Percentiles rank a stretch among this genome's conserved stretches.
Evolutionary conservation across 1,140 invertebrate species (phyloP).

Genomic region (Drosophila rufa): DNA sequence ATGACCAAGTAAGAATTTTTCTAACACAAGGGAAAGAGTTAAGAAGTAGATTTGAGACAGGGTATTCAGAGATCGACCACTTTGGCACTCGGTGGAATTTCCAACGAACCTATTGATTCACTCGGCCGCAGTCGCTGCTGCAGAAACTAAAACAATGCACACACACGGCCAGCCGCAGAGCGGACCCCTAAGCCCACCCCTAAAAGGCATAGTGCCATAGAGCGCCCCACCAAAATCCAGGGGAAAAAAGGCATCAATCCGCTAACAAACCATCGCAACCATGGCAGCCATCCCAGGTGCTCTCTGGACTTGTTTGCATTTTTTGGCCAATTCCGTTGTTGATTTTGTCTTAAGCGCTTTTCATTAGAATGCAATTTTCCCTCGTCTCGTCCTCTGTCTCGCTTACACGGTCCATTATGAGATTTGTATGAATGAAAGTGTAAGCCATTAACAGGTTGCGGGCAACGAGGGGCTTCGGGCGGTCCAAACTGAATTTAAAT

Average conservation of each 20-base stretch:
- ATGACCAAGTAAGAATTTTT: too few relatives aligned
- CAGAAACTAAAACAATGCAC: conserved; percentile 2
- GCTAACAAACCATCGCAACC: conserved; percentile 3
- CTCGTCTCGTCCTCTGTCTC: background rate
- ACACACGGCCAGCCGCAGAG: background rate
- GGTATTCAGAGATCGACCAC: too few relatives aligned
- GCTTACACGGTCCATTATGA: conserved; percentile 28
- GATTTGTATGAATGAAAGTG: conserved; percentile 43
- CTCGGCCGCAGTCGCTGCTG: background rate
- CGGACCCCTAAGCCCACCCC: background rate
- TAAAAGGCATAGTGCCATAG: background rate
- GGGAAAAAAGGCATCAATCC: conserved; percentile 14
- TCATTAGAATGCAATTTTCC: conserved; percentile 54
- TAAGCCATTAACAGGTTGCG: conserved; percentile 29
- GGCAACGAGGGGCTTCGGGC: background rate
- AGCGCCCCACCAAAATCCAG: background rate
- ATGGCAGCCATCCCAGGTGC: background rate
- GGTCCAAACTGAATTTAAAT: conserved; percentile 28
- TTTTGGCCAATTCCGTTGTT: conserved; percentile 53
- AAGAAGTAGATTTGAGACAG: too few relatives aligned
- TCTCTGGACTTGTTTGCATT: conserved; percentile 18
- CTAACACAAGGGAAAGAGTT: too few relatives aligned
- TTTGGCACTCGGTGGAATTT: background rate
- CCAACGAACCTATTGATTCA: background rate
- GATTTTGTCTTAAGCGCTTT: conserved; percentile 68